phyloP scores from a whole-genome alignment of 2,888 invertebrate species.

The Andrena flavipes region DNA sequence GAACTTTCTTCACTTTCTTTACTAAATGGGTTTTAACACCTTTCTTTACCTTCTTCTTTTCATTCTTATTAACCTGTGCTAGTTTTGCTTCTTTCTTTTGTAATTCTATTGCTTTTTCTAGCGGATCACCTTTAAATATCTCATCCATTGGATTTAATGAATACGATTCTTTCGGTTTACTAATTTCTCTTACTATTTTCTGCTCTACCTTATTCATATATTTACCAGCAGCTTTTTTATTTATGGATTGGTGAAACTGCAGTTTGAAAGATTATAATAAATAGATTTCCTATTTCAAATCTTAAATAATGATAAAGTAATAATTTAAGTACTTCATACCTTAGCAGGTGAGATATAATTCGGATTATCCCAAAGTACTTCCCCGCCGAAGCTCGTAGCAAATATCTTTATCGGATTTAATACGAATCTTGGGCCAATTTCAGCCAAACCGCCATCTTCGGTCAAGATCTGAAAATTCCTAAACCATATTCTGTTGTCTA shows the following conservation, averaged over 20 bases:
- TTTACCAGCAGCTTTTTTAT: slow-evolving; percentile 89
- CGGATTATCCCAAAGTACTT: slow-evolving; percentile 96
- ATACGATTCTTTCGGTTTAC: slow-evolving; percentile 90
- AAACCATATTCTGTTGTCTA: slow-evolving; percentile 98
- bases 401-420: slow-evolving; percentile 97
- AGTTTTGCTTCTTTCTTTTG: slow-evolving; percentile 65
- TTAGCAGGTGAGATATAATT: slow-evolving; percentile 95
- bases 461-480: slow-evolving; percentile 99
- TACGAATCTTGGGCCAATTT: slow-evolving; percentile 96
- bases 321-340: slow-evolving; percentile 81
- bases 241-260: slow-evolving; percentile 90
- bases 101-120: slow-evolving; percentile 87
- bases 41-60: slow-evolving; percentile 31
- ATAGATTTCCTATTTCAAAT: slow-evolving; percentile 9
- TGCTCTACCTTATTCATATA: slow-evolving; percentile 93
- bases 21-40: slow-evolving; percentile 55
- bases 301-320: slow-evolving; percentile 16
- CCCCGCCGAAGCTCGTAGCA: slow-evolving; percentile 96
- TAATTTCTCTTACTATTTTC: slow-evolving; percentile 90
- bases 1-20: slow-evolving; percentile 42
- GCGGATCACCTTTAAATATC: slow-evolving; percentile 89
- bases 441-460: slow-evolving; percentile 97
- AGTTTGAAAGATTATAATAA: slow-evolving; percentile 67
- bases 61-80: background rate
- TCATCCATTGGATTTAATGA: slow-evolving; percentile 90